Evolutionary conservation across 2,797 vertebrate genomes (phyloP).

Genomic region (Ara ararauna): DNA sequence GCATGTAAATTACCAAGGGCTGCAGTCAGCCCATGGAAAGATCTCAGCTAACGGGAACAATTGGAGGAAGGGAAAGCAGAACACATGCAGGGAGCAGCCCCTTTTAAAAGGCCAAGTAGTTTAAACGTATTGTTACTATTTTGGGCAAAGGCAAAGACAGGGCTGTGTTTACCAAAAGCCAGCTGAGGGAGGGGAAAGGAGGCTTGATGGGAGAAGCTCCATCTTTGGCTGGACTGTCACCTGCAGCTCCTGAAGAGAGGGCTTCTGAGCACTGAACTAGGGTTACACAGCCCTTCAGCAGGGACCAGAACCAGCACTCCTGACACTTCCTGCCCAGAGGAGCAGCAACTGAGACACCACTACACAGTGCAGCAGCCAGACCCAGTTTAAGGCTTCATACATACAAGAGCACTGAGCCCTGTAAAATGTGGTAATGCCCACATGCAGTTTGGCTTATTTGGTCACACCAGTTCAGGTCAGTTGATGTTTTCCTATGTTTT

Average conservation of each 20-base stretch:
- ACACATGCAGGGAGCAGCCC: background rate
- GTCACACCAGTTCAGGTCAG: background rate
- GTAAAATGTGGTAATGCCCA: fast-evolving
- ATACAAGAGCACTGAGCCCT: background rate
- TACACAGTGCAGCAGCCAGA: background rate
- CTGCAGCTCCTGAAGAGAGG: background rate
- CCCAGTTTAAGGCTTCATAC: background rate
- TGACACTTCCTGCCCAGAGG: background rate
- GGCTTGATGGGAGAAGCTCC: background rate
- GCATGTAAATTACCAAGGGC: background rate
- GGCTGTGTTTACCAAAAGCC: background rate
- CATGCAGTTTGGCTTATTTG: fast-evolving
- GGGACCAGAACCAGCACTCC: background rate
- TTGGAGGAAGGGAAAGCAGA: slow-evolving; percentile 37
- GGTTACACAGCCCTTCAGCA: background rate
- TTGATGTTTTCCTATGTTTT: background rate
- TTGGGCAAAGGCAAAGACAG: slow-evolving; percentile 1
- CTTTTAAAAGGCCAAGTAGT: slow-evolving; percentile 15
- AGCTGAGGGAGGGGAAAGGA: background rate
- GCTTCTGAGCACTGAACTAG: background rate
- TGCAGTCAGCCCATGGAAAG: background rate
- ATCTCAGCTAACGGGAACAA: slow-evolving; percentile 37
- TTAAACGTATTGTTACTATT: slow-evolving; percentile 53
- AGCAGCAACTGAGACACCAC: background rate
- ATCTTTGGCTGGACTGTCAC: background rate